phyloP scores from a whole-genome alignment of 2,113 vertebrate genomes.

The Thymallus thymallus region DNA sequence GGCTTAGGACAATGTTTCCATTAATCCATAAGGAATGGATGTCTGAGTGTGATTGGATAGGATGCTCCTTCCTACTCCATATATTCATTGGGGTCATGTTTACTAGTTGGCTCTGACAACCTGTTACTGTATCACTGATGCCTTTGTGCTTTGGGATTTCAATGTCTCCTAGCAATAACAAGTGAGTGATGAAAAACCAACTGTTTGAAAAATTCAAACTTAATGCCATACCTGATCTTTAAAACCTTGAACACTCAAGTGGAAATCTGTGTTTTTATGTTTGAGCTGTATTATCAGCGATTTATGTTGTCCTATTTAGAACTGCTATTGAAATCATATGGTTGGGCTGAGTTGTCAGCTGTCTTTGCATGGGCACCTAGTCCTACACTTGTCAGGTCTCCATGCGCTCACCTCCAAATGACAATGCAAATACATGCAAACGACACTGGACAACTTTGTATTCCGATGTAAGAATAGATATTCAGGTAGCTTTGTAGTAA shows the following conservation, averaged over 20 bases:
- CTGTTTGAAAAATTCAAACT: slow-evolving; percentile 65
- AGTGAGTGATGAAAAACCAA: slow-evolving; percentile 69
- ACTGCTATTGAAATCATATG: slow-evolving; percentile 52
- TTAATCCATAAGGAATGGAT: slow-evolving; percentile 56
- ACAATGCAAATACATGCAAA: slow-evolving; percentile 75
- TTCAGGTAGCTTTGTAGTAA: slow-evolving; percentile 10
- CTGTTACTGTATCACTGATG: slow-evolving; percentile 57
- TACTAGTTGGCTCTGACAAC: slow-evolving; percentile 71
- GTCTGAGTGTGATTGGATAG: slow-evolving; percentile 65
- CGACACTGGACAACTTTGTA: slow-evolving; percentile 57
- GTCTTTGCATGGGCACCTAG: slow-evolving; percentile 56
- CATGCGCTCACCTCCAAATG: slow-evolving; percentile 66
- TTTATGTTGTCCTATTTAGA: slow-evolving; percentile 2
- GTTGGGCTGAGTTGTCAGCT: slow-evolving; percentile 62
- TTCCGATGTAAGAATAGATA: slow-evolving; percentile 35
- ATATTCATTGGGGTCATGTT: slow-evolving; percentile 64
- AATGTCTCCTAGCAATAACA: slow-evolving; percentile 71
- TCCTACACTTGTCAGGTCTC: slow-evolving; percentile 65
- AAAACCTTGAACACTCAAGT: slow-evolving; percentile 66
- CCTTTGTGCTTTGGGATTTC: slow-evolving; percentile 72
- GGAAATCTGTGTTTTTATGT: slow-evolving; percentile 69
- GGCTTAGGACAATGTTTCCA: slow-evolving; percentile 41
- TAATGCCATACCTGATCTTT: slow-evolving; percentile 67
- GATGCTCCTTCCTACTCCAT: slow-evolving; percentile 55
- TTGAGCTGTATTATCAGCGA: slow-evolving; percentile 43